Conservation (phyloP, 2,797 vertebrate species). For the Hylomyscus alleni region DNA sequence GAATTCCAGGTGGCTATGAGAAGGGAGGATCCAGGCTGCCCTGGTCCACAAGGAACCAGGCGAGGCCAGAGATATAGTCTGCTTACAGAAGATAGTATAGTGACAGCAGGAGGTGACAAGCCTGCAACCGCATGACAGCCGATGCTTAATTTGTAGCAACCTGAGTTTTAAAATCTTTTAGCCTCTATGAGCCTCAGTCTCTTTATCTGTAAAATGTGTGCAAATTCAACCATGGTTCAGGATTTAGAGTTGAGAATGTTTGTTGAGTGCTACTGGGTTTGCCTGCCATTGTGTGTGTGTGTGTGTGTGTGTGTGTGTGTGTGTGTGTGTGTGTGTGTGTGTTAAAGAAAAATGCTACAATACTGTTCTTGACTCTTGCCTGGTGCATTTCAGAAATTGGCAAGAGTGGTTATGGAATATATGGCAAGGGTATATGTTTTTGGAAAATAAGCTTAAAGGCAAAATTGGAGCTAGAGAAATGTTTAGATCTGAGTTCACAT, state of each 20-base stretch:
- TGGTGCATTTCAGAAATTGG: not conserved
- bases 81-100: fast-evolving
- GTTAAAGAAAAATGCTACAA: not conserved
- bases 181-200: not conserved
- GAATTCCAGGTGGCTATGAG: not conserved
- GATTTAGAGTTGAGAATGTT: not conserved
- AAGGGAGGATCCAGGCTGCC: too few relatives aligned
- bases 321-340: too few relatives aligned
- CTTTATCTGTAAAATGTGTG: not conserved
- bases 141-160: too few relatives aligned
- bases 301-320: too few relatives aligned
- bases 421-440: not conserved
- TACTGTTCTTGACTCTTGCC: not conserved
- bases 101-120: not conserved
- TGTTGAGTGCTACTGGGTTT: not conserved
- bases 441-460: not conserved
- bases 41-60: fast-evolving
- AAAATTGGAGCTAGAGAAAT: not conserved
- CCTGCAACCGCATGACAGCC: too few relatives aligned
- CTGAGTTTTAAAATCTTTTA: not conserved
- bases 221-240: not conserved
- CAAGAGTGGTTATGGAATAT: too few relatives aligned
- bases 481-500: not conserved
- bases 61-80: not conserved
- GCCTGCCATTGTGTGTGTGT: too few relatives aligned